A percentile compares a stretch with the other conserved stretches of the same genome.
These are phyloP conservation scores for Parotocinclus haroldoi DNA, from an alignment of 2,797 vertebrate genomes.

Conservation along the genomic window DNA sequence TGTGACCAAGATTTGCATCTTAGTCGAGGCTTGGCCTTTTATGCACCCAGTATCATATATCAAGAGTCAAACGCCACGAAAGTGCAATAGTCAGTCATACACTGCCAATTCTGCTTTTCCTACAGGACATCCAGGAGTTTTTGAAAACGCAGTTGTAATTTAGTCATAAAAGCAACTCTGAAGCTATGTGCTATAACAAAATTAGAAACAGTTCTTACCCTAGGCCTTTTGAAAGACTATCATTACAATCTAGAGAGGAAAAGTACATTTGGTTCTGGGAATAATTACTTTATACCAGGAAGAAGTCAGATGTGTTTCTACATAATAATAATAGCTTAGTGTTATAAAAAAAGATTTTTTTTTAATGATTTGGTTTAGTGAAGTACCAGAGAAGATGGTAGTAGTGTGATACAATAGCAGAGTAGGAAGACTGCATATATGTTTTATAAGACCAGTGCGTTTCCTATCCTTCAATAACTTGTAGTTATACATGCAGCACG, in stretches of 20 bases:
- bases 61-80: constrained; percentile 40
- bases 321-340: too few species aligned
- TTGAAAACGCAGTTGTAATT: constrained; percentile 21
- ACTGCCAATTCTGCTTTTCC: constrained; percentile 12
- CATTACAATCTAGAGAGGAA: constrained; percentile 13
- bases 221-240: constrained; percentile 12
- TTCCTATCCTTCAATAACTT: neutral
- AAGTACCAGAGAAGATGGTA: constrained; percentile 6
- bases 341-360: too few species aligned
- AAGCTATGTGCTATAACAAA: constrained; percentile 17
- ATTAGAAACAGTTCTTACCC: constrained; percentile 17
- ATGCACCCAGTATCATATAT: constrained; percentile 50
- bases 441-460: neutral
- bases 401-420: neutral
- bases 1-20: constrained; percentile 54
- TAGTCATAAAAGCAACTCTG: constrained; percentile 22
- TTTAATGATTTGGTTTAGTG: too few species aligned
- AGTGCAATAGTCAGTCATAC: constrained; percentile 21
- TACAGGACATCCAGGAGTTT: constrained; percentile 16
- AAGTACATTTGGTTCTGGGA: constrained; percentile 7
- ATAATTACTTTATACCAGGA: constrained; percentile 1
- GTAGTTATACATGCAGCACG: neutral
- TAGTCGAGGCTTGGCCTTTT: constrained; percentile 57
- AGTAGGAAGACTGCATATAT: neutral
- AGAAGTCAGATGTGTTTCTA: neutral